Conservation (phyloP, 2,888 invertebrate species). For the Plebejus melissa region DNA sequence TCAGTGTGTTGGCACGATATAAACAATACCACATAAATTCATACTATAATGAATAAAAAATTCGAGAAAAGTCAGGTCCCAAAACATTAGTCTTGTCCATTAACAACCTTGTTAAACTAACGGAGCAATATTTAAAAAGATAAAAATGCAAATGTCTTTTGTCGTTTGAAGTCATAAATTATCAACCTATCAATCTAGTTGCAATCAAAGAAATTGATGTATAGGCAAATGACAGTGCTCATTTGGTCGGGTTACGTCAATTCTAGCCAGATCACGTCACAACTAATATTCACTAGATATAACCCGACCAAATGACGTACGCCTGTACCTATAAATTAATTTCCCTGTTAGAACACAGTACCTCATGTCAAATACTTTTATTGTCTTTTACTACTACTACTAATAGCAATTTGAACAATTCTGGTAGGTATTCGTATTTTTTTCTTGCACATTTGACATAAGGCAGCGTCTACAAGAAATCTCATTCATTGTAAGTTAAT, state of each 20-base stretch:
- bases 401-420: background rate
- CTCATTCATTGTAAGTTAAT: background rate
- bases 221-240: background rate
- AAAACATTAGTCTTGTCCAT: conserved; percentile 18
- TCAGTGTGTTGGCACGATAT: background rate
- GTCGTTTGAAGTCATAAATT: background rate
- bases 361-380: background rate
- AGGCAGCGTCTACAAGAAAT: background rate
- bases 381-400: background rate
- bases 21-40: background rate
- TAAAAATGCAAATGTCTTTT: conserved; percentile 25
- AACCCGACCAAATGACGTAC: background rate
- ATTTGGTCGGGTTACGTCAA: background rate
- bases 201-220: background rate
- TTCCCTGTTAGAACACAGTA: background rate
- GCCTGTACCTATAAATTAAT: background rate
- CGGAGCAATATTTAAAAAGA: background rate
- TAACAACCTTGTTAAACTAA: conserved; percentile 12
- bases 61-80: conserved; percentile 27
- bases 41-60: background rate
- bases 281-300: background rate
- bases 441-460: background rate
- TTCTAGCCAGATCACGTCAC: background rate
- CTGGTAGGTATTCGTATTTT: background rate
- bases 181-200: no score